Conservation (phyloP, 2,113 vertebrate species). For the Chaetodon trifascialis region DNA sequence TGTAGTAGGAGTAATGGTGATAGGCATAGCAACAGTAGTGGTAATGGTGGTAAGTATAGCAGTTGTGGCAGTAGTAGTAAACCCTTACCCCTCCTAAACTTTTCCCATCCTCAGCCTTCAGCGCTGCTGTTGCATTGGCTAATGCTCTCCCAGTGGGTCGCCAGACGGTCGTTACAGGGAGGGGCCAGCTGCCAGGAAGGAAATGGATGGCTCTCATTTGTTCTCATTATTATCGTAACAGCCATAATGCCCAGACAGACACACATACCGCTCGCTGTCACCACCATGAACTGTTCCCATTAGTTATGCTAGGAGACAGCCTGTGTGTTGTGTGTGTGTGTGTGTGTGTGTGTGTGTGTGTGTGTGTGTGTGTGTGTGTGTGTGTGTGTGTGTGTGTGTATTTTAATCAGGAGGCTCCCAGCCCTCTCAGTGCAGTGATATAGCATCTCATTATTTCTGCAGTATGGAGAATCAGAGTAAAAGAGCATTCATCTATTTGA, state of each 20-base stretch:
- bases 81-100: background rate
- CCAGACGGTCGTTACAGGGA: slow-evolving; percentile 89
- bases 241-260: slow-evolving; percentile 94
- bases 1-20: background rate
- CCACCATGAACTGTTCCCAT: slow-evolving; percentile 92
- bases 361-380: slow-evolving; percentile 38
- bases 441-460: slow-evolving; percentile 79
- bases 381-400: slow-evolving; percentile 33
- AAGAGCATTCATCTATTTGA: slow-evolving; percentile 61
- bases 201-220: slow-evolving; percentile 99
- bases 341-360: slow-evolving; percentile 34
- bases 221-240: slow-evolving; percentile 95
- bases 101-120: slow-evolving; percentile 33
- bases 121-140: slow-evolving; percentile 88
- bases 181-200: slow-evolving; percentile 94
- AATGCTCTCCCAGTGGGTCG: slow-evolving; percentile 87
- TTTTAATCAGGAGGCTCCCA: slow-evolving; percentile 75
- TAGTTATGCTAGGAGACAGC: slow-evolving; percentile 82
- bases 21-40: too few species aligned
- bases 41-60: too few species aligned
- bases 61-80: background rate
- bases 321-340: slow-evolving; percentile 46
- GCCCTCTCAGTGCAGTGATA: slow-evolving; percentile 75
- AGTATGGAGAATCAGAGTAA: slow-evolving; percentile 50
- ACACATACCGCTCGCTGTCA: slow-evolving; percentile 95